These are phyloP conservation scores for Diadema setosum DNA, from an alignment of 35 echinoderm and acorn worm species.

Conservation along the genomic window DNA sequence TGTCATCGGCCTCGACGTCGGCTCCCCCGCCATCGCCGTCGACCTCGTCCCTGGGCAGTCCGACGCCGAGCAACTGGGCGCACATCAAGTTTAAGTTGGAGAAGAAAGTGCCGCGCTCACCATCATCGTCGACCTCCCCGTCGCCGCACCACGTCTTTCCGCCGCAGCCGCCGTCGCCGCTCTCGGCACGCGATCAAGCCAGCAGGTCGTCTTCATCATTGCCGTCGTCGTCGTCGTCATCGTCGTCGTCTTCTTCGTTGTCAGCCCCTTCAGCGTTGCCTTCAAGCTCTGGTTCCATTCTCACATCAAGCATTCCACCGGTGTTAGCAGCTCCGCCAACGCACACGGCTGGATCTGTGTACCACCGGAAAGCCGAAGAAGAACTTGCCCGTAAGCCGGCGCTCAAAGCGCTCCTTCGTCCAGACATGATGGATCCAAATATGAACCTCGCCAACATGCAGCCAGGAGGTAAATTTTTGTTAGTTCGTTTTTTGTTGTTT, in stretches of 20 bases:
- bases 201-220: not conserved
- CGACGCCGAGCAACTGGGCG: not conserved
- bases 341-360: not conserved
- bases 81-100: conserved; percentile 5
- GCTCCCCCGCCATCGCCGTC: not conserved
- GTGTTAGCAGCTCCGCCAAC: not conserved
- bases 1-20: not conserved
- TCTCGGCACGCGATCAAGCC: not conserved
- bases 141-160: not conserved
- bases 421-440: not conserved
- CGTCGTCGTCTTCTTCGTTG: not conserved
- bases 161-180: not conserved
- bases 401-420: not conserved
- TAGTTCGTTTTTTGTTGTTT: not conserved
- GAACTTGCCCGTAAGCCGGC: not conserved
- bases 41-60: not conserved
- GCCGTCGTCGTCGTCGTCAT: not conserved
- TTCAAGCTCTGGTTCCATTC: not conserved
- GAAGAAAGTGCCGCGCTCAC: not conserved
- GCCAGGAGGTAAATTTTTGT: not conserved
- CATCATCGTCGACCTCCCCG: not conserved
- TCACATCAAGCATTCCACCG: conserved; percentile 15
- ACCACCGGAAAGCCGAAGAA: not conserved
- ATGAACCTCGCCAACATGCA: not conserved
- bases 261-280: not conserved